phyloP scores from a whole-genome alignment of 2,888 invertebrate genomes.

The Archaeoteleia sp. region DNA sequence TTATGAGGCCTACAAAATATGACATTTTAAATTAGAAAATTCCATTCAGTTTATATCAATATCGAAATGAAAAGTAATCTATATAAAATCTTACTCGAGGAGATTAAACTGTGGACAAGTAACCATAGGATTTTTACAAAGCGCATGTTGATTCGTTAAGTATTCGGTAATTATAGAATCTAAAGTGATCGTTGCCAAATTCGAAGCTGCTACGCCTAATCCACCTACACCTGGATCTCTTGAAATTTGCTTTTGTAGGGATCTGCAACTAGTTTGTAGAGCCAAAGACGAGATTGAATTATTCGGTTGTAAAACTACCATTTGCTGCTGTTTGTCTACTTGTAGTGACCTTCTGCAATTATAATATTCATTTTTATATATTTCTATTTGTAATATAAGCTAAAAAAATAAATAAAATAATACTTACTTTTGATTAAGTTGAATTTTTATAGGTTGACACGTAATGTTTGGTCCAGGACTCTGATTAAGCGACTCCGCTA shows the following conservation, averaged over 20 bases:
- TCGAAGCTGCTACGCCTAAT: slow-evolving; percentile 63
- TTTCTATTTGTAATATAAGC: not conserved
- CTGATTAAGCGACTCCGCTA: slow-evolving; percentile 65
- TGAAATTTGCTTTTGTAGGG: slow-evolving; percentile 77
- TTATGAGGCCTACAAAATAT: slow-evolving; percentile 87
- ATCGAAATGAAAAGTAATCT: no score
- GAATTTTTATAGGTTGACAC: slow-evolving; percentile 69
- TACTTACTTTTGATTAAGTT: slow-evolving; percentile 64
- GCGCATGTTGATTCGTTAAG: slow-evolving; percentile 96
- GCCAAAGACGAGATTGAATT: slow-evolving; percentile 57
- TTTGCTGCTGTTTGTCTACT: slow-evolving; percentile 60
- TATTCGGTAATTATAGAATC: slow-evolving; percentile 97
- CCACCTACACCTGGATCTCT: slow-evolving; percentile 70
- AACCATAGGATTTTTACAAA: slow-evolving; percentile 97
- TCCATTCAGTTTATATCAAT: no score
- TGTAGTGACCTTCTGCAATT: slow-evolving; percentile 61
- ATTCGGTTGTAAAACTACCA: slow-evolving; percentile 49
- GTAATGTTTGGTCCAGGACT: slow-evolving; percentile 59
- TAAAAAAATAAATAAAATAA: no score
- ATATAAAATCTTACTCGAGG: slow-evolving; percentile 82
- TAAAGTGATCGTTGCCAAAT: slow-evolving; percentile 79
- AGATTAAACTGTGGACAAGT: slow-evolving; percentile 98
- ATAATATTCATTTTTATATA: no score
- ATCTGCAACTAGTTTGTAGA: slow-evolving; percentile 74
- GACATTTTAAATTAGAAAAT: slow-evolving; percentile 3